These are phyloP conservation scores for Tragulus kanchil DNA, from an alignment of 2,113 vertebrate genomes.

Conservation along the genomic window DNA sequence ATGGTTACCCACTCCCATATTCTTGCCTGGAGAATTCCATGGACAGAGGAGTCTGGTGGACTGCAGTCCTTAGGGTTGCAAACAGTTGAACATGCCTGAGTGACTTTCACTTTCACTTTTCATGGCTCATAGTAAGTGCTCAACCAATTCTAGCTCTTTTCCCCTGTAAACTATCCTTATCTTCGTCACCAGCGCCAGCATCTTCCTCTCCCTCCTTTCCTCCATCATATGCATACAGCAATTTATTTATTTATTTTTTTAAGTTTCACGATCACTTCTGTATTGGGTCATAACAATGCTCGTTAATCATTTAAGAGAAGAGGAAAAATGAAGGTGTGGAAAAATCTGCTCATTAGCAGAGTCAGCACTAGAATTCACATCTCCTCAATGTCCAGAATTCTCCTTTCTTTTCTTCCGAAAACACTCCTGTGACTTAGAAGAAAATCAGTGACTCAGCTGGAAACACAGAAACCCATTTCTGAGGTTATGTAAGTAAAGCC, in stretches of 20 bases:
- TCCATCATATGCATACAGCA: neutral
- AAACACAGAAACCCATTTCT: neutral
- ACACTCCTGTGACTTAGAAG: neutral
- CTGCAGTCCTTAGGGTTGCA: no score
- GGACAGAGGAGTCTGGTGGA: no score
- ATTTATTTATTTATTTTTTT: neutral
- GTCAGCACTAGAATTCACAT: neutral
- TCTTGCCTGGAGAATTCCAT: no score
- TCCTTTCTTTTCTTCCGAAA: neutral
- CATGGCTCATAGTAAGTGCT: accelerated
- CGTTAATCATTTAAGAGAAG: neutral
- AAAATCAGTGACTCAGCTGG: neutral
- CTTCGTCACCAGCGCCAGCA: accelerated
- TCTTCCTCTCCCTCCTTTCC: neutral
- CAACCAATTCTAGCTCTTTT: neutral
- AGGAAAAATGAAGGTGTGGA: neutral
- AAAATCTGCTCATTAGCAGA: neutral
- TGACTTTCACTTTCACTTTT: no score
- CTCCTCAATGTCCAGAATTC: neutral
- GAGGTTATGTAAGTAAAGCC: neutral
- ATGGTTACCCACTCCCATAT: no score
- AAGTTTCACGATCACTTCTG: neutral
- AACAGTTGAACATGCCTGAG: no score
- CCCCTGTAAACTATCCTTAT: neutral
- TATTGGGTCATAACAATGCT: neutral